Evolutionary conservation across 2,113 vertebrate species (phyloP), one percentile per base, ranked within the genome.

Genomic region (Accipiter virgatus): DNA sequence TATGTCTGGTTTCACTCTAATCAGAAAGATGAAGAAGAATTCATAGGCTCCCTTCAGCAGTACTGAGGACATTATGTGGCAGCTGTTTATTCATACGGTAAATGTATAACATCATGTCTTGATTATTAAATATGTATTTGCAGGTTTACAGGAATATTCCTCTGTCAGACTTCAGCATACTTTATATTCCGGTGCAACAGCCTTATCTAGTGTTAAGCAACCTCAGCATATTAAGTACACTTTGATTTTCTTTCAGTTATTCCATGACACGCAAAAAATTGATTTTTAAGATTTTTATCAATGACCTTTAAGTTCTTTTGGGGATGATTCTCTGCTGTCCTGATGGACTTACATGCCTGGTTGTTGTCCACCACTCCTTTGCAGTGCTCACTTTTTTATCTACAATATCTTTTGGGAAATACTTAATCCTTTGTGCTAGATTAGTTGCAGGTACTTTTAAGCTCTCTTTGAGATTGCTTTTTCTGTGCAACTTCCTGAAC

Each of bases 171-270:
- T 92, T 89, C 53, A 92, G 63, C 90, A 67, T 96, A 90, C 50
- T 97, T 95, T 90, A 95, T 95, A 97, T 97, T 97, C 96, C 86
- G 94, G 85, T 93, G 95, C 93, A 96, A 95, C 87, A 97, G 86
- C 90, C 91, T 58, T 95, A 86, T 72, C 96, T 94, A 73, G 67
- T 95, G 34, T 86, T 97, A 95, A 97, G 96, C 89, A 92, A 93
- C 93, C 70, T 96, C 94, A 93, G 96, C 96, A 96, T 97, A 98
- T 97, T 97, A 98, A 98, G 74, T 47, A 95, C 61, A 68, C 81
- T 97, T 98, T 97, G 93, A 98, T 98, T 98, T 98, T 96, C 95
- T 92, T 97, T 95, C 95, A 72, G 84, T 94, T 93, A 80, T 91
- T 93, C 61, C 73, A 85, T 13, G 75, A 86, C 1, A 20, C 52